Base-by-base conservation (phyloP, 2,113 vertebrate species). In the Xenopus borealis region DNA sequence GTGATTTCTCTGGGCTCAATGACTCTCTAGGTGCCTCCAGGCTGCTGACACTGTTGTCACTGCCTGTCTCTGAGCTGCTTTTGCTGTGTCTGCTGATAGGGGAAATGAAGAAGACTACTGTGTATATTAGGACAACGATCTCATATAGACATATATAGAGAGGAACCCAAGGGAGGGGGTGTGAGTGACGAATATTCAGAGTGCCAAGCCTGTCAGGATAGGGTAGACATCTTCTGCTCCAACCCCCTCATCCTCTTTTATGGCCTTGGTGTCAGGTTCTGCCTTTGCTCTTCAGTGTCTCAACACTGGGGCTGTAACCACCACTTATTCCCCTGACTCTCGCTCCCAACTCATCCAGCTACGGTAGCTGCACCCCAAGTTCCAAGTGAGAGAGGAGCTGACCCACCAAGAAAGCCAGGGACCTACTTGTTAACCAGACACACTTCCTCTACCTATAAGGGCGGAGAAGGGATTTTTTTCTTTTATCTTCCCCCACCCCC, bases 231-330 rank as follows among this genome's bases (percentile, higher is more conserved):
- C 83, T 74, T 82, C 69, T 72, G 55, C 62, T 75, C 80, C 58
- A 81, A 81, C 79, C 75, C 73, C 59, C 69, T 80, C 58, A 83
- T 81, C 79, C 81, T 80, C 83, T 83, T 82, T 83, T 83, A 80
- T 81, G 82, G 78, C 78, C 79, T 73, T 73, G 82, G 80, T 69
- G 79, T 72, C 79, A 72, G 69, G 76, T 80, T 80, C 68, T 78
- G 52, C 69, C 79, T 50, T 79, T 72, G 81, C 84, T 82, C 79
- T 70, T 73, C 81, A 78, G 81, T 59, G 40, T 64, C 66, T 62
- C 61, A 66, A 59, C 77, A 72, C 78, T 71, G 17, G 74, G 59
- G 64, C 61, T 50, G 46, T 69, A 59, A 53, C 44, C 74, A 69
- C 58, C 74, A 76, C 58, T n/a, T 76, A 45, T 40, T 63, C 67